These are phyloP conservation scores for Empidonax traillii DNA, from an alignment of 2,113 vertebrate species.

Conservation along the genomic window DNA sequence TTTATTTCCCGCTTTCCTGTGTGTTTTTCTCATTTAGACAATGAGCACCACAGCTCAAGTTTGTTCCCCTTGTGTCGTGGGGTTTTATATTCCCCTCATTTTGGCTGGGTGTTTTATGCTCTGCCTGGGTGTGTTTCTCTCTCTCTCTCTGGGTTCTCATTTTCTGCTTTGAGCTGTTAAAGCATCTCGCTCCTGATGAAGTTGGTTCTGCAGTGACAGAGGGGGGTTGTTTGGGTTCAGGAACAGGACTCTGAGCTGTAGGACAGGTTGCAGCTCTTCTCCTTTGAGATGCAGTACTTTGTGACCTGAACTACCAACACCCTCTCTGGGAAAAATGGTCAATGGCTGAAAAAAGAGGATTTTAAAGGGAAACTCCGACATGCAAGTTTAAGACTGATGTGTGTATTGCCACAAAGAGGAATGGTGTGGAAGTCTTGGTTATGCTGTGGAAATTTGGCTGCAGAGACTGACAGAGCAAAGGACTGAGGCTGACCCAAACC, in stretches of 20 bases:
- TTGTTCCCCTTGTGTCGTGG: neutral
- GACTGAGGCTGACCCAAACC: neutral
- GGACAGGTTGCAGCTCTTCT: neutral
- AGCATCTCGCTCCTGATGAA: neutral
- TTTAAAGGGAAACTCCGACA: neutral
- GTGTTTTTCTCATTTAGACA: conserved; percentile 41
- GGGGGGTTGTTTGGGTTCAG: neutral
- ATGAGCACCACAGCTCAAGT: neutral
- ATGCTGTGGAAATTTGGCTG: neutral
- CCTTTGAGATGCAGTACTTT: fast-evolving
- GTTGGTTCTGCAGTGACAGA: neutral
- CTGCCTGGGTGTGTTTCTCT: neutral
- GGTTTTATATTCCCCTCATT: conserved; percentile 4
- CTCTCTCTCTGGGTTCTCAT: neutral
- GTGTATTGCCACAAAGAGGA: neutral
- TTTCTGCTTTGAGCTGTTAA: neutral
- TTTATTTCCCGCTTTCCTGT: conserved; percentile 2
- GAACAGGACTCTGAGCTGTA: neutral
- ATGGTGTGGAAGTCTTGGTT: no score
- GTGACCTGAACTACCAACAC: neutral
- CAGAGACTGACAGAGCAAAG: neutral
- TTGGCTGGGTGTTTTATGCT: neutral
- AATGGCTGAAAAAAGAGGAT: neutral
- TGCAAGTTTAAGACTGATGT: neutral
- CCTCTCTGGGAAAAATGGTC: neutral